phyloP scores from a whole-genome alignment of 2,113 vertebrate species.

The Clarias magur region DNA sequence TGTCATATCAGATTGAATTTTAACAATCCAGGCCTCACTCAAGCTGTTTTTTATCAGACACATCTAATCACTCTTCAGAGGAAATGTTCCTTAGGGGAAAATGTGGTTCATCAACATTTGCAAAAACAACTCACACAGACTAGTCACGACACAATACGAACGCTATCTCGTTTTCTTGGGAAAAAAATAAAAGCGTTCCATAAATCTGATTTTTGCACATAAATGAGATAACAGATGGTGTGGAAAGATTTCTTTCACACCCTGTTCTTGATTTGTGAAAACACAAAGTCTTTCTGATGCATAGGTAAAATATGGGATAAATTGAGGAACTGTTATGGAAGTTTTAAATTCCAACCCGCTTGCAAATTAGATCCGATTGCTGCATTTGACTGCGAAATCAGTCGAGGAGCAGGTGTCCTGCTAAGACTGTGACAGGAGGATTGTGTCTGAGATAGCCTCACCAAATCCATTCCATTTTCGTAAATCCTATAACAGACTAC shows the following conservation, averaged over 20 bases:
- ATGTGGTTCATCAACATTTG: background rate
- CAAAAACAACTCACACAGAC: background rate
- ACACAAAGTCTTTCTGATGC: background rate
- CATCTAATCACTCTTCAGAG: background rate
- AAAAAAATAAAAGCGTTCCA: background rate
- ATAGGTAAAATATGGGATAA: background rate
- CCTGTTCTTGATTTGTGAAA: background rate
- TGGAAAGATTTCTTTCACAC: background rate
- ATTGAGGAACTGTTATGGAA: background rate
- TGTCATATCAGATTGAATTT: background rate
- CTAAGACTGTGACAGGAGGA: constrained; percentile 30
- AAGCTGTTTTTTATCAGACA: background rate
- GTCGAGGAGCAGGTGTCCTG: constrained; percentile 26
- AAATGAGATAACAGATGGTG: background rate
- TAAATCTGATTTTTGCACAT: background rate
- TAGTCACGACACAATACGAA: background rate
- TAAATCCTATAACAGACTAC: constrained; percentile 55
- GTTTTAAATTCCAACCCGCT: background rate
- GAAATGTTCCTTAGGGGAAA: background rate
- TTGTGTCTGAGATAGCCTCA: constrained; percentile 42
- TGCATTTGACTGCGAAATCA: constrained; percentile 13
- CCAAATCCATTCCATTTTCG: constrained; percentile 56
- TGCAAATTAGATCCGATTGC: background rate
- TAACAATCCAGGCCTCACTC: background rate
- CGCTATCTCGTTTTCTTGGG: background rate